Conservation (phyloP, 2,113 vertebrate genomes). For the Malaclemys terrapin region DNA sequence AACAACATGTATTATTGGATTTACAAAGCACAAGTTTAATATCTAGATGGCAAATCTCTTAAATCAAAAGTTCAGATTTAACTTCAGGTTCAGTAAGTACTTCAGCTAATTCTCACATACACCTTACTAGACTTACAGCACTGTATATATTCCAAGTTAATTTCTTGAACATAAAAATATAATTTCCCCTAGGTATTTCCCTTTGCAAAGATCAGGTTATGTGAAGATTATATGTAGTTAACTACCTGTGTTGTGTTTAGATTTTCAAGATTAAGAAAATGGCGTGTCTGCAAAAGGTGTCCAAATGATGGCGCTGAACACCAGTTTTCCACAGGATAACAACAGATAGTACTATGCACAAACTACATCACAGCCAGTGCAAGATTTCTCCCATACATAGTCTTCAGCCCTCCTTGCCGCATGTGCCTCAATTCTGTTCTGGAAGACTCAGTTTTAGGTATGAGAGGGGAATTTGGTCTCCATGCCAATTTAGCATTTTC, state of each 20-base stretch:
- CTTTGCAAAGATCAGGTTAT: not conserved
- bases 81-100: not conserved
- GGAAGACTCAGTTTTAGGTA: not conserved
- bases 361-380: not conserved
- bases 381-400: not conserved
- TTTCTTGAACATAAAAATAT: not conserved
- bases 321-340: not conserved
- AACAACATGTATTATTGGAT: accelerated
- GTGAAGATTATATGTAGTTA: not conserved
- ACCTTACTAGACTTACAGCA: not conserved
- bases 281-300: not conserved
- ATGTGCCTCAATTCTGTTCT: not conserved
- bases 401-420: not conserved
- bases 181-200: not conserved
- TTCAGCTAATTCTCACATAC: not conserved
- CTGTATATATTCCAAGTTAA: not conserved
- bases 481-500: not conserved
- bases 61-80: not conserved
- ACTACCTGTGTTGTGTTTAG: not conserved
- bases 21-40: not conserved
- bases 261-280: not conserved
- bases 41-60: not conserved
- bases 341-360: not conserved
- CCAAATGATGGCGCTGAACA: not conserved
- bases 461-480: not conserved